Base-by-base conservation (phyloP, 2,113 vertebrate species). In the Tachuris rubrigastra region DNA sequence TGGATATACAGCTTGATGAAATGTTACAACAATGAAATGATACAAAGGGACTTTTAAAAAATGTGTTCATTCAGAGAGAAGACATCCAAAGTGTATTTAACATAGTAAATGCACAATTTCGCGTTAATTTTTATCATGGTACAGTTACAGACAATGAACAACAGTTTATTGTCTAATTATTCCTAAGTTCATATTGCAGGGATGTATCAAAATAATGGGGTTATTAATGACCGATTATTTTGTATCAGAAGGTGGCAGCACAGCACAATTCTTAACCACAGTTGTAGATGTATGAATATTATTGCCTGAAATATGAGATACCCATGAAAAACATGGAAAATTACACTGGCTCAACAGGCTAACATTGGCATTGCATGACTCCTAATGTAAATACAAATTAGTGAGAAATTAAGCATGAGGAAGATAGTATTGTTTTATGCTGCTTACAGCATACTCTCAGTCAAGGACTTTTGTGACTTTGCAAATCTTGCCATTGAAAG, bases 211-310 rank as follows among this genome's bases (percentile, higher is more conserved):
- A 79, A 33, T 72, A 71, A 47, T 28, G 56, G 53, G 30, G 60
- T 90, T 92, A 92, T 94, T 95, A 93, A 92, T 72, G 71, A 44
- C 31, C 15, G 44, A 58, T 95, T 75, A 39, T 81, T 63, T 90
- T 88, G 52, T 83, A 92, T 95, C 95, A 97, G 95, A 95, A 95
- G 96, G 96, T 96, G 95, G 96, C 96, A 97, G 93, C 67, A 94
- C 78, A 96, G 75, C 78, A 94, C 95, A 96, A 94, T 80, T 86
- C 92, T 93, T 95, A 87, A 74, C 52, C 47, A 44, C 41, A 68
- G 7, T 42, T 82, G 58, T 71, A 91, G 47, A 30, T 2, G 0
- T 58, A 50, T 42, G 27, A 85, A 58, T 92, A 22, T 79, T 79
- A 87, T 13, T 93, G 66, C 59, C 78, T 89, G 84, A 89, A 91